These are phyloP conservation scores for Platalea minor DNA, from an alignment of 2,797 vertebrate species.

Conservation along the genomic window DNA sequence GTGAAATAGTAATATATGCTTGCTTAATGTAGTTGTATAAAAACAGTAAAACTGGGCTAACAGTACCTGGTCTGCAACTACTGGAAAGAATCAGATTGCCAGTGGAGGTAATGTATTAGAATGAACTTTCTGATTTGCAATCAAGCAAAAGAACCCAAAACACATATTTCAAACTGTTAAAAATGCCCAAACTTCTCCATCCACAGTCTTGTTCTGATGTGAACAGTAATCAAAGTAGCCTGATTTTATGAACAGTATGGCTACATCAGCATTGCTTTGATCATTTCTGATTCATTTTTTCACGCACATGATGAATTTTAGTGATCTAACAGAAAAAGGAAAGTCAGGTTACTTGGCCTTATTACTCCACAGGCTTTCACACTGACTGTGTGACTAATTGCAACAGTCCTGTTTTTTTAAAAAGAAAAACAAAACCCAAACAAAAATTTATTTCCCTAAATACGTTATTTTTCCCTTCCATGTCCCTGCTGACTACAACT, in stretches of 20 bases:
- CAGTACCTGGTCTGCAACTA: background rate
- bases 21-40: background rate
- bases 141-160: background rate
- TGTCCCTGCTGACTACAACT: background rate
- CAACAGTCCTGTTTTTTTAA: background rate
- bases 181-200: background rate
- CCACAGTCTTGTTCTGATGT: background rate
- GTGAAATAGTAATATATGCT: background rate
- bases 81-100: background rate
- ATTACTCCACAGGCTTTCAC: background rate
- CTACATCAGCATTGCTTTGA: background rate
- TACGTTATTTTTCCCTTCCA: background rate
- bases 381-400: background rate
- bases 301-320: background rate
- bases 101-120: background rate
- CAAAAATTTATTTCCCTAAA: background rate
- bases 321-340: background rate
- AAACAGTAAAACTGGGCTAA: background rate
- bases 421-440: background rate
- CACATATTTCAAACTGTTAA: background rate
- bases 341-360: background rate
- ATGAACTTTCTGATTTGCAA: background rate
- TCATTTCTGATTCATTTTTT: background rate
- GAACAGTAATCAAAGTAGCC: background rate
- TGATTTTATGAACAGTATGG: background rate